A percentile compares a stretch with the other conserved stretches of the same genome.
Conservation (phyloP, 30 jellyfish, hydroid and myxozoan genomes). For the Hydractinia echinata region DNA sequence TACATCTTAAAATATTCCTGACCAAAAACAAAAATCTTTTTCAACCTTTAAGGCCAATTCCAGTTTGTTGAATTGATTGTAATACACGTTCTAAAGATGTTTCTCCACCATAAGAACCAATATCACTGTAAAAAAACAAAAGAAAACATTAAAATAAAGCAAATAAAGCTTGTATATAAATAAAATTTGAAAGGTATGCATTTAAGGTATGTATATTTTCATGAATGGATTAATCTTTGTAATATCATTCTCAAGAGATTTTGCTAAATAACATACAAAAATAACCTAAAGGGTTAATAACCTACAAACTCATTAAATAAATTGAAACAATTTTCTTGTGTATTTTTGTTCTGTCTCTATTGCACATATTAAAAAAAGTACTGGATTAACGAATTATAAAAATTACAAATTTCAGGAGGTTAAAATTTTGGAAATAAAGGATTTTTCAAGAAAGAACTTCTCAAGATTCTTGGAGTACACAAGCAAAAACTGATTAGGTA, state of each 20-base stretch:
- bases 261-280: neutral
- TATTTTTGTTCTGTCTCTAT: too few relatives aligned
- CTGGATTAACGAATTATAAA: too few relatives aligned
- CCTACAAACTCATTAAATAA: too few relatives aligned
- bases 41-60: constrained; percentile 79
- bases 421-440: too few relatives aligned
- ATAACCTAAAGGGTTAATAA: too few relatives aligned
- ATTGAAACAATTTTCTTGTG: too few relatives aligned
- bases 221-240: neutral
- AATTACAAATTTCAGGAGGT: too few relatives aligned
- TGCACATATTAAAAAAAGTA: too few relatives aligned
- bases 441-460: too few relatives aligned
- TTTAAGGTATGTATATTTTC: neutral
- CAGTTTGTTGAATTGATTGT: constrained; percentile 75
- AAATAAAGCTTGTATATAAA: neutral
- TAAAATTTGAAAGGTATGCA: neutral
- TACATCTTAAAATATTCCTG: neutral
- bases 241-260: neutral
- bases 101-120: constrained; percentile 89
- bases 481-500: neutral
- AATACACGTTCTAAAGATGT: constrained; percentile 65
- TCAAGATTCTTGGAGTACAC: too few relatives aligned
- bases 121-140: constrained; percentile 62
- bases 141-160: neutral
- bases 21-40: neutral